Evolutionary conservation across 2,797 vertebrate species (phyloP).

Genomic region (Steatocranus sp.): DNA sequence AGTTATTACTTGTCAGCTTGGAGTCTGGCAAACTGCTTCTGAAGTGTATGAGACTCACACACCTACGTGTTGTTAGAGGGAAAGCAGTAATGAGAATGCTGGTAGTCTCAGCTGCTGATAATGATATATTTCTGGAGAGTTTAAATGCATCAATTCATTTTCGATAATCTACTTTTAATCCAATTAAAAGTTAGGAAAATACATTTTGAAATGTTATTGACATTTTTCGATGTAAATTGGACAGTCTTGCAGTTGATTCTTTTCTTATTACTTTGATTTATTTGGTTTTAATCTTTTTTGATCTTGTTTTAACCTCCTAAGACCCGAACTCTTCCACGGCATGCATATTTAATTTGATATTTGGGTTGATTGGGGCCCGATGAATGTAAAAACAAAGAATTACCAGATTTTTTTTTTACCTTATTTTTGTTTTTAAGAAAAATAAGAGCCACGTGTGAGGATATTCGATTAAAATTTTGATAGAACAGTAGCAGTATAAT

Average conservation of each 20-base stretch:
- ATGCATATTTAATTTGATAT: too few relatives aligned
- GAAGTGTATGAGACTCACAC: slow-evolving; percentile 4
- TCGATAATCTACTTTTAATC: neutral
- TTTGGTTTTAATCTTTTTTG: neutral
- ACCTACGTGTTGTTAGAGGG: neutral
- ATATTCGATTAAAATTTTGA: too few relatives aligned
- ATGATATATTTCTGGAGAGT: neutral
- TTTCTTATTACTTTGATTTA: neutral
- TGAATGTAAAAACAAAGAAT: too few relatives aligned
- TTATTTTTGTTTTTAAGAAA: too few relatives aligned
- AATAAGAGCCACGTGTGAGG: too few relatives aligned
- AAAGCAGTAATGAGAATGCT: neutral
- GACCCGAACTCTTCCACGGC: too few relatives aligned
- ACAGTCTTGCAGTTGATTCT: neutral
- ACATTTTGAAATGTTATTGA: neutral
- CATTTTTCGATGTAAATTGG: neutral
- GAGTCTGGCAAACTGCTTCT: neutral
- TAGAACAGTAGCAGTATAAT: too few relatives aligned
- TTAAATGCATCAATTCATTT: neutral
- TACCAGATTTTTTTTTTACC: too few relatives aligned
- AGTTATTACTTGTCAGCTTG: neutral
- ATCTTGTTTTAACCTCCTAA: neutral
- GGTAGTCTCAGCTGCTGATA: neutral
- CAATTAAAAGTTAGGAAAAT: neutral
- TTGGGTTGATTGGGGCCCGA: too few relatives aligned